Evolutionary conservation across 2,797 vertebrate genomes (phyloP).

Genomic region (Chloroceryle amazona): DNA sequence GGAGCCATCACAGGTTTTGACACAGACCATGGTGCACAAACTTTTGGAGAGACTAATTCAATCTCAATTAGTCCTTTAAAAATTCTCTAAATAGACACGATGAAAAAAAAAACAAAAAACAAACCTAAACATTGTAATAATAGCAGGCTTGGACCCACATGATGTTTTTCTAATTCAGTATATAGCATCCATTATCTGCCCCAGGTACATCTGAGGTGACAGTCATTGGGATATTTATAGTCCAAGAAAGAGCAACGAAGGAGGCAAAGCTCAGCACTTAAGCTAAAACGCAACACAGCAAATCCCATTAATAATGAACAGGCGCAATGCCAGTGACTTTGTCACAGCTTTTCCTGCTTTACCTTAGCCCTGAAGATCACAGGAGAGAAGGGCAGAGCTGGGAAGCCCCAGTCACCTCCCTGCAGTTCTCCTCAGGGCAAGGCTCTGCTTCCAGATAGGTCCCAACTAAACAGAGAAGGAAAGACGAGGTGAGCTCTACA

Average conservation of each 20-base stretch:
- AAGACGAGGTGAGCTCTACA: neutral
- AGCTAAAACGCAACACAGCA: neutral
- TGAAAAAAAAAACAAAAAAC: neutral
- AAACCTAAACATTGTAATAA: neutral
- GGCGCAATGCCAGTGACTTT: neutral
- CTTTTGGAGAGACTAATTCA: neutral
- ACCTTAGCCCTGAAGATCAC: neutral
- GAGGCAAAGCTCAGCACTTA: neutral
- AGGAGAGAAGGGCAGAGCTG: neutral
- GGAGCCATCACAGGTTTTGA: rapidly evolving
- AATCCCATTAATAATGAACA: neutral
- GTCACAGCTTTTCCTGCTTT: rapidly evolving
- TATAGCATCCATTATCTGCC: neutral
- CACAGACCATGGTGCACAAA: rapidly evolving
- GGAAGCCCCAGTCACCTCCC: neutral
- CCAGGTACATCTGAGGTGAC: neutral
- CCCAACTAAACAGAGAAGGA: neutral
- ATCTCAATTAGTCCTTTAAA: neutral
- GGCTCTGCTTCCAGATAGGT: neutral
- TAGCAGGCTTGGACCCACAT: neutral
- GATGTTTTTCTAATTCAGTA: neutral
- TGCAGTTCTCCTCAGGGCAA: rapidly evolving
- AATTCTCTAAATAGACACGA: neutral
- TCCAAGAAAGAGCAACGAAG: neutral
- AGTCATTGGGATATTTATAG: neutral